These are phyloP conservation scores for Pteruthius melanotis DNA, from an alignment of 2,113 vertebrate genomes.

Conservation along the genomic window DNA sequence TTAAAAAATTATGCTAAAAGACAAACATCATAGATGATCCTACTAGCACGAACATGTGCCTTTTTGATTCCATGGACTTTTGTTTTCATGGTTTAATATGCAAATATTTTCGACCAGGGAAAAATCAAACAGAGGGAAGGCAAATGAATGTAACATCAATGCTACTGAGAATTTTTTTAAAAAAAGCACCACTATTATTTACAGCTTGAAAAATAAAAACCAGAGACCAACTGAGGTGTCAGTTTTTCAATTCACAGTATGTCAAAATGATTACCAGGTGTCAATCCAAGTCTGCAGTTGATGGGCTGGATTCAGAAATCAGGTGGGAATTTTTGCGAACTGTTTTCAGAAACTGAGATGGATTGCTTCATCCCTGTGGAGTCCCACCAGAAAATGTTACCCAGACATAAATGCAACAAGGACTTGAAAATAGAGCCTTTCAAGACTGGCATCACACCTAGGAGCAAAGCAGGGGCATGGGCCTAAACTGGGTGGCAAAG, in stretches of 20 bases:
- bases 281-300: not conserved
- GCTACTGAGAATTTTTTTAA: not conserved
- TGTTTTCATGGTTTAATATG: not conserved
- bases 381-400: not conserved
- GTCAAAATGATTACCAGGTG: not conserved
- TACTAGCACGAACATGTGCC: not conserved
- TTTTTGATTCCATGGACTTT: not conserved
- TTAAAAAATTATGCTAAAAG: conserved; percentile 35
- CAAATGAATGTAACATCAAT: not conserved
- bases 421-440: not conserved
- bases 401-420: not conserved
- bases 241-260: not conserved
- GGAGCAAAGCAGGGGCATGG: not conserved
- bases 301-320: not conserved
- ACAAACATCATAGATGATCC: not conserved
- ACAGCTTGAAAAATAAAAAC: not conserved
- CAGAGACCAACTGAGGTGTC: not conserved
- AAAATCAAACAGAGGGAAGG: not conserved
- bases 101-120: not conserved
- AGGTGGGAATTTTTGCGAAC: not conserved
- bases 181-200: not conserved
- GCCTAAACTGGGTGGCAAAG: not conserved
- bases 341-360: not conserved
- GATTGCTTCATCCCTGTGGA: not conserved
- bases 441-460: not conserved